Base-by-base conservation (phyloP, 2,888 invertebrate genomes). In the Eupithecia tripunctaria region DNA sequence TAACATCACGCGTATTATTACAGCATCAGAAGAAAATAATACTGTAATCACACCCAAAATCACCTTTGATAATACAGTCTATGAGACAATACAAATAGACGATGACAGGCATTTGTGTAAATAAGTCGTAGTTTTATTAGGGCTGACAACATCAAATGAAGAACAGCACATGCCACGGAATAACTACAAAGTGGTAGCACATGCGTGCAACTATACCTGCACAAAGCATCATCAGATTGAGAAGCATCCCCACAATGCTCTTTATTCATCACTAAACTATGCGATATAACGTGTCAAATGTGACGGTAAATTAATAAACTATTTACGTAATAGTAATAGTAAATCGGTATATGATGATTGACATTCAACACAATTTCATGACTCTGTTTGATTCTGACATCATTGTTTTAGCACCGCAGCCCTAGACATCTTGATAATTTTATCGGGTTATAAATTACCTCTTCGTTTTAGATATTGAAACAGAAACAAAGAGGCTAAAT, bases 351-450 rank as follows among this genome's bases (percentile, higher is more conserved):
- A 47, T 3, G 8, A 59, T 25, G 43, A 18, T 8, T 8, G 18
- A n/a, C n/a, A 8, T 43, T 43, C 18, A 18, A n/a, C 7, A 18
- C 7, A 43, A 7, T 43, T n/a, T n/a, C 10, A 21, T 21, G n/a
- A 51, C 21, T 51, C 21, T 7, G n/a, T 51, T 59, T 60, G 2
- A 60, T 18, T 18, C 2, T 60, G 18, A 18, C 18, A 0, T 60
- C 27, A 2, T 29, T 60, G 14, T 29, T 60, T 15, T 29, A 10
- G 18, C 27, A 15, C 29, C 60, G 29, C 64, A 64, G 25, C 64
- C 64, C 64, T 64, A 64, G 7, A 64, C 21, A 64, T 29, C 36
- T 64, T 36, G 64, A 64, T 36, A 64, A 36, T 21, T 38, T 64
- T 38, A 41, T 15, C 6, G 3, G 36, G 25, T 64, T 64, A 64